phyloP scores from a whole-genome alignment of 2,797 vertebrate genomes.

The Nannoperca obscura region DNA sequence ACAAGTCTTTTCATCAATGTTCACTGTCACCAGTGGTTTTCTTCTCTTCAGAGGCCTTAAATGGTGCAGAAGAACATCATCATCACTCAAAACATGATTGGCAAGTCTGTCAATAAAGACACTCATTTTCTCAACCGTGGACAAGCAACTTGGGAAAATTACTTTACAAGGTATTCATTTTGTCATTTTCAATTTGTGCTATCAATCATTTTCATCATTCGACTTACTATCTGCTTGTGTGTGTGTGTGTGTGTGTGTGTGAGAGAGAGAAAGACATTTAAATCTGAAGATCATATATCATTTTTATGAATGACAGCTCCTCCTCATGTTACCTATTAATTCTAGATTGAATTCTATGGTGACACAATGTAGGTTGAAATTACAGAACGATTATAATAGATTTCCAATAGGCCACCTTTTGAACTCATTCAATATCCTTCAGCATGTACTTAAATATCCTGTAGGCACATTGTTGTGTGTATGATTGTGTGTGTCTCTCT shows the following conservation, averaged over 20 bases:
- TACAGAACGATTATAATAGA: neutral
- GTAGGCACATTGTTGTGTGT: neutral
- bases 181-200: neutral
- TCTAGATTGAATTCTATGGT: neutral
- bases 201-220: slow-evolving; percentile 3
- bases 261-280: too few species aligned
- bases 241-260: neutral
- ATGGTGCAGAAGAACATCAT: neutral
- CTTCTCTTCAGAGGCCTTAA: slow-evolving; percentile 14
- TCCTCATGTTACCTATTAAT: neutral
- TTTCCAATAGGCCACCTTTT: slow-evolving; percentile 18
- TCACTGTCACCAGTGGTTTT: neutral
- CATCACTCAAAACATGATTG: slow-evolving; percentile 6
- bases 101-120: neutral
- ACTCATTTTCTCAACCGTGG: neutral
- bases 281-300: neutral
- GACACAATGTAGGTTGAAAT: neutral
- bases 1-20: neutral
- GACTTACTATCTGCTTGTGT: neutral
- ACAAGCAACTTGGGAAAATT: neutral
- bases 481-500: neutral
- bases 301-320: neutral
- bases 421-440: neutral
- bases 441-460: neutral
- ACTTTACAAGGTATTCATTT: neutral